Evolutionary conservation across 2,888 invertebrate genomes (phyloP).

Genomic region (Tinea trinotella): DNA sequence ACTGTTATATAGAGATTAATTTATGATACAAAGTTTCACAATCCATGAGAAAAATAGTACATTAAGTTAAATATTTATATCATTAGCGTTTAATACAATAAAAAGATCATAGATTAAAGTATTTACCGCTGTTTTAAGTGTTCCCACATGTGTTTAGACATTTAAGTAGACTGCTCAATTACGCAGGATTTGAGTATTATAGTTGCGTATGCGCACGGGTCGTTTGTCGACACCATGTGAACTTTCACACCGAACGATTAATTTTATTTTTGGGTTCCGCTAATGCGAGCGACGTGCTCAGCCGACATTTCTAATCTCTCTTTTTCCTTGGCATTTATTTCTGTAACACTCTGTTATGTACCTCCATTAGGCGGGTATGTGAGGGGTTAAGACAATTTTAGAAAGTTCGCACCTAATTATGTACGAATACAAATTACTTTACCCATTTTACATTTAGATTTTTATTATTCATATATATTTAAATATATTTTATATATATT

Average conservation of each 20-base stretch:
- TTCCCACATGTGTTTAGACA: constrained; percentile 35
- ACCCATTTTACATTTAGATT: too few species aligned
- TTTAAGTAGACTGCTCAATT: constrained; percentile 36
- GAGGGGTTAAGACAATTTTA: constrained; percentile 43
- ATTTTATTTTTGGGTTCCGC: constrained; percentile 57
- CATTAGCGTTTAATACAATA: constrained; percentile 8
- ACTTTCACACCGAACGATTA: constrained; percentile 62
- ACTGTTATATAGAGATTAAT: background rate
- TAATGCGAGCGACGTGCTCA: constrained; percentile 51
- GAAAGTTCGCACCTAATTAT: constrained; percentile 21
- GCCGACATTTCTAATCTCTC: constrained; percentile 36
- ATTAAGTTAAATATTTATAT: constrained; percentile 17
- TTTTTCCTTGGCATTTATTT: constrained; percentile 56
- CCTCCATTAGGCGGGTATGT: constrained; percentile 50
- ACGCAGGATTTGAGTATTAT: constrained; percentile 36
- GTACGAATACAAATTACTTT: background rate
- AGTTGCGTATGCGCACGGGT: constrained; percentile 32
- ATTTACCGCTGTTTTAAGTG: constrained; percentile 23
- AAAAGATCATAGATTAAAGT: constrained; percentile 17
- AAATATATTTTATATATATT: background rate
- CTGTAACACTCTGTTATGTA: constrained; percentile 53
- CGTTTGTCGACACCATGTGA: constrained; percentile 51
- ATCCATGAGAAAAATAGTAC: background rate
- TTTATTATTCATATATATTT: background rate
- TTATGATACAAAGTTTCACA: background rate